Percentiles rank a stretch among this genome's conserved stretches.
These are phyloP conservation scores for Enteromius treurensis DNA, from an alignment of 2,797 vertebrate genomes.

Conservation along the genomic window DNA sequence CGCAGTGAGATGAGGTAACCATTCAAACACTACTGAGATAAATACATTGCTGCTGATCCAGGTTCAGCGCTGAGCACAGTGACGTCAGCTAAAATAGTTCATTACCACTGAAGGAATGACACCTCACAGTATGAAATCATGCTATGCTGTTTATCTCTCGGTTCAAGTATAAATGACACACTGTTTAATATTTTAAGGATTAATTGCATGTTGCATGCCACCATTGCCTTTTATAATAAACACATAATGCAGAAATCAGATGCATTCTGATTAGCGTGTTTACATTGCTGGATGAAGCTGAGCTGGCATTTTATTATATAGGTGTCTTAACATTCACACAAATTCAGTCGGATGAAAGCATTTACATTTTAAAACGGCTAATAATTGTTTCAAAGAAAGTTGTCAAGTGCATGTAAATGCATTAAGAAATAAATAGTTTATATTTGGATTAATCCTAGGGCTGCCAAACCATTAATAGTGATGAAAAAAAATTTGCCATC, in stretches of 20 bases:
- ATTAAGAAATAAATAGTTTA: not conserved
- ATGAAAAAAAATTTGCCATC: no score
- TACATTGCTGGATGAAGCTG: not conserved
- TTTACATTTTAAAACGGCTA: not conserved
- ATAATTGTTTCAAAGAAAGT: not conserved
- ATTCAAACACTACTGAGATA: not conserved
- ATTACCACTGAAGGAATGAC: not conserved
- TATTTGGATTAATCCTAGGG: no score
- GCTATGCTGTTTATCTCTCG: not conserved
- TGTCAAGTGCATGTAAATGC: not conserved
- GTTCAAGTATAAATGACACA: not conserved
- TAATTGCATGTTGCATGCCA: not conserved
- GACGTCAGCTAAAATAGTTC: not conserved
- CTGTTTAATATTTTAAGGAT: not conserved
- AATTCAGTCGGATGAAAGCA: not conserved
- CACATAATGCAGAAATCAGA: not conserved
- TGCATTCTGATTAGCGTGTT: not conserved
- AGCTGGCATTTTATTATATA: not conserved
- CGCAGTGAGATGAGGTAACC: conserved; percentile 87
- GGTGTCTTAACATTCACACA: not conserved
- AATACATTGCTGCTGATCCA: not conserved
- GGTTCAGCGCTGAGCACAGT: conserved; percentile 1
- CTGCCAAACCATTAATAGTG: no score
- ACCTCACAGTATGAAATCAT: not conserved
- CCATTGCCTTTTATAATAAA: not conserved